A percentile compares a stretch with the other conserved stretches of the same genome.
Evolutionary conservation across 2,888 invertebrate genomes (phyloP).

Genomic region (Ichneumoninae sp.): DNA sequence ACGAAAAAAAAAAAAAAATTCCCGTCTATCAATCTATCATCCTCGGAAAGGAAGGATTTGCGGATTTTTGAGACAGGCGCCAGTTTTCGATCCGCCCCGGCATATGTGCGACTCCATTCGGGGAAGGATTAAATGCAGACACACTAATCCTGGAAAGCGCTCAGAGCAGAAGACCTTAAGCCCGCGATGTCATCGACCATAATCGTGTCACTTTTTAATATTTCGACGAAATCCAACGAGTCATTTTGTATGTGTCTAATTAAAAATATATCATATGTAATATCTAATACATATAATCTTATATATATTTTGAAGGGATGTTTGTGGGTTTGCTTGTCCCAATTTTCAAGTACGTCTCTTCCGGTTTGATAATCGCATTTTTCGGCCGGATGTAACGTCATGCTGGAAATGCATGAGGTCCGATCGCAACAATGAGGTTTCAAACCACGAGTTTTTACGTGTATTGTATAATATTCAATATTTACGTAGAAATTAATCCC

Average conservation of each 20-base stretch:
- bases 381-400: too few relatives aligned
- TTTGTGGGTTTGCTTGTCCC: background rate
- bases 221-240: background rate
- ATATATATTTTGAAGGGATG: too few relatives aligned
- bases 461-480: background rate
- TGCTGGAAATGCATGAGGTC: too few relatives aligned
- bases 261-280: too few relatives aligned
- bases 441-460: too few relatives aligned
- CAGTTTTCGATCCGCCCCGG: background rate
- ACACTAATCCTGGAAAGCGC: background rate
- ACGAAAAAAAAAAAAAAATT: background rate
- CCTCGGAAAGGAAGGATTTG: background rate
- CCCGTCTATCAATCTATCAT: slow-evolving; percentile 31
- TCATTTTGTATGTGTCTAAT: background rate
- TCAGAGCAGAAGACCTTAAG: background rate
- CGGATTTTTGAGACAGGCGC: background rate
- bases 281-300: too few relatives aligned
- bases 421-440: too few relatives aligned
- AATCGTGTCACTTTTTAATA: slow-evolving; percentile 1
- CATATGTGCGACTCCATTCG: background rate
- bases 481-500: too few relatives aligned
- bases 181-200: background rate
- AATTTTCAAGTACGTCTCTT: background rate
- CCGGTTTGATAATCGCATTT: too few relatives aligned
- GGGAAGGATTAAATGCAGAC: background rate